Conservation (phyloP, 35 echinoderm and acorn worm species). For the Apostichopus parvimensis region DNA sequence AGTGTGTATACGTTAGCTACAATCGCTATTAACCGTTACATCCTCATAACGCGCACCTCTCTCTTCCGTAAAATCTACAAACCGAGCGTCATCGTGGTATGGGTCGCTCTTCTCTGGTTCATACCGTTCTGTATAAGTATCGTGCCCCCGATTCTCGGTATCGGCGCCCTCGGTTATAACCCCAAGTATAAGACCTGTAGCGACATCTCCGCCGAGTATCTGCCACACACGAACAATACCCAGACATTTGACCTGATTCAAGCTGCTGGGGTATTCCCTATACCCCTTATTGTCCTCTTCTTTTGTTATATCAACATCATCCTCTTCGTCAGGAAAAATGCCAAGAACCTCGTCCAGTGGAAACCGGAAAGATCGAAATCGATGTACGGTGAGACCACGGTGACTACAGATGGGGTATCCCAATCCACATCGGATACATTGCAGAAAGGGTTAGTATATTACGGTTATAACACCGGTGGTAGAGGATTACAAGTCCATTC, state of each 20-base stretch:
- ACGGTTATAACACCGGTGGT: too few species aligned
- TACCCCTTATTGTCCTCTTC: slow-evolving; percentile 74
- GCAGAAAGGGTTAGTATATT: slow-evolving; percentile 3
- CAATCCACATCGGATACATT: slow-evolving; percentile 14
- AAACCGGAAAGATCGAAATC: slow-evolving; percentile 30
- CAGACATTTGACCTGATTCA: slow-evolving; percentile 63
- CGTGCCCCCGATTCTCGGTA: slow-evolving; percentile 41
- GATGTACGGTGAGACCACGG: slow-evolving; percentile 27
- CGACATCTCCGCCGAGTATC: slow-evolving; percentile 40
- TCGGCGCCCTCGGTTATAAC: slow-evolving; percentile 63
- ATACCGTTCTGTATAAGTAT: slow-evolving; percentile 57
- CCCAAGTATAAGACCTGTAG: slow-evolving; percentile 66
- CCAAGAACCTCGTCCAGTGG: slow-evolving; percentile 27
- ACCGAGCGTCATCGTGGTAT: slow-evolving; percentile 40
- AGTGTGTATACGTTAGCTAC: slow-evolving; percentile 67
- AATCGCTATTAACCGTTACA: slow-evolving; percentile 69
- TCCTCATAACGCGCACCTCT: slow-evolving; percentile 62
- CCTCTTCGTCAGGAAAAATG: slow-evolving; percentile 53
- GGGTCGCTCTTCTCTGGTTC: slow-evolving; percentile 55
- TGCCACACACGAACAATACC: slow-evolving; percentile 13
- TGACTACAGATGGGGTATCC: not conserved
- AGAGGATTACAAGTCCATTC: too few species aligned
- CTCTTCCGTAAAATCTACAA: slow-evolving; percentile 64
- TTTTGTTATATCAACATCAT: slow-evolving; percentile 70
- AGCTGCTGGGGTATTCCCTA: slow-evolving; percentile 60